These are phyloP conservation scores for Philhelius pedissequus DNA, from an alignment of 2,888 invertebrate genomes.

Conservation along the genomic window DNA sequence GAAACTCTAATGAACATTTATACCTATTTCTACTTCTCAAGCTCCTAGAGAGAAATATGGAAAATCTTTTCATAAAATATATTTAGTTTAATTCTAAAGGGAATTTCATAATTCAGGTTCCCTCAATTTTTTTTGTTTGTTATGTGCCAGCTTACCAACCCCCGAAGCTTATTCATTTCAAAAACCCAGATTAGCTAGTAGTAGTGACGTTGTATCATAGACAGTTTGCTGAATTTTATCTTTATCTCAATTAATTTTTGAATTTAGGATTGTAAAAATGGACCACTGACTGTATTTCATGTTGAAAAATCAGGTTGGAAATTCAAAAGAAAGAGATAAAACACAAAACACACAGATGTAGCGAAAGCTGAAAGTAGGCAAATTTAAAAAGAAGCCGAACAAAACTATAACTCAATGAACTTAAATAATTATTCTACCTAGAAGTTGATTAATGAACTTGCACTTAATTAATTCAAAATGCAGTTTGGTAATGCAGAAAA, in stretches of 20 bases:
- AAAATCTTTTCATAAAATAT: slow-evolving; percentile 63
- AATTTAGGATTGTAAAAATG: too few species aligned
- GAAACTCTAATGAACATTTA: slow-evolving; percentile 57
- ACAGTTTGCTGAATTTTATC: slow-evolving; percentile 1
- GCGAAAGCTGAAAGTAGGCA: neutral
- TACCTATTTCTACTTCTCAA: slow-evolving; percentile 31
- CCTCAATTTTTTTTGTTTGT: neutral
- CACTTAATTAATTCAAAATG: slow-evolving; percentile 63
- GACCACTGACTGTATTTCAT: neutral
- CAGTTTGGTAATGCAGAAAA: slow-evolving; percentile 47
- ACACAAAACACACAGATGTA: neutral
- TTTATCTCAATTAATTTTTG: neutral
- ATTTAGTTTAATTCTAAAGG: slow-evolving; percentile 63
- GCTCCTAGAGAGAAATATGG: slow-evolving; percentile 21
- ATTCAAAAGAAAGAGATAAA: slow-evolving; percentile 20
- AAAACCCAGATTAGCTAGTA: slow-evolving; percentile 57
- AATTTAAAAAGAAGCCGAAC: neutral
- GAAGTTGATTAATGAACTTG: slow-evolving; percentile 43
- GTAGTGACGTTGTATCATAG: slow-evolving; percentile 19
- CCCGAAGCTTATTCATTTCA: slow-evolving; percentile 30
- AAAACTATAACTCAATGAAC: slow-evolving; percentile 38
- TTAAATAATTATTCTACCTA: slow-evolving; percentile 67
- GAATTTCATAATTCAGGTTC: slow-evolving; percentile 28
- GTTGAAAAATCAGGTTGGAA: slow-evolving; percentile 39
- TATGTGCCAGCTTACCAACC: neutral